A percentile compares a stretch with the other conserved stretches of the same genome.
Evolutionary conservation across 2,113 vertebrate genomes (phyloP).

Genomic region (Ibidorhyncha struthersii): DNA sequence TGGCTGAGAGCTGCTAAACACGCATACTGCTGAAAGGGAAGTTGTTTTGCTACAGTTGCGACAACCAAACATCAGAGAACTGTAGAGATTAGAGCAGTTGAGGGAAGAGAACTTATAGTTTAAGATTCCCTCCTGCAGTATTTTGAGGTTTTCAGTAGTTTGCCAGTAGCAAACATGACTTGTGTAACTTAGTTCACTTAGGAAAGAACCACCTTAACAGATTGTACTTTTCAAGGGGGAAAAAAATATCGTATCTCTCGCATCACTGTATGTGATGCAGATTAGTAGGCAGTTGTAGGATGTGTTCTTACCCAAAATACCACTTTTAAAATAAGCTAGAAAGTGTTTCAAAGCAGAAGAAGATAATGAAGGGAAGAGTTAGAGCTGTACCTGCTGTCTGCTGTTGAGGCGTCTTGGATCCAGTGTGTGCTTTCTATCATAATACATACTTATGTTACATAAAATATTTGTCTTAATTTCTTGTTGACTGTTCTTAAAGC

Average conservation of each 20-base stretch:
- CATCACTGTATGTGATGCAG: neutral
- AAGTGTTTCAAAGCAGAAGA: neutral
- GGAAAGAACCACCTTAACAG: neutral
- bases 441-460: neutral
- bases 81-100: neutral
- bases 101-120: neutral
- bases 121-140: neutral
- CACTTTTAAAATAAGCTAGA: neutral
- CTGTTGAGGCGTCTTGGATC: neutral
- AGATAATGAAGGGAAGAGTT: neutral
- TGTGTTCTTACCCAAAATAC: neutral
- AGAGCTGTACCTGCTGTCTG: neutral
- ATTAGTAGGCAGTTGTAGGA: neutral
- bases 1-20: neutral
- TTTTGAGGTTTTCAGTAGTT: neutral
- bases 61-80: neutral
- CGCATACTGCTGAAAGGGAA: neutral
- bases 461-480: neutral
- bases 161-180: neutral
- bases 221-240: neutral
- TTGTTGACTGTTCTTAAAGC: conserved; percentile 71
- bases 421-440: neutral
- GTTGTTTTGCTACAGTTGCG: neutral
- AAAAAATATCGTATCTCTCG: neutral
- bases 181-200: neutral